A percentile compares a stretch with the other conserved stretches of the same genome.
Conservation (phyloP, 2,888 invertebrate species). For the Aelia acuminata region DNA sequence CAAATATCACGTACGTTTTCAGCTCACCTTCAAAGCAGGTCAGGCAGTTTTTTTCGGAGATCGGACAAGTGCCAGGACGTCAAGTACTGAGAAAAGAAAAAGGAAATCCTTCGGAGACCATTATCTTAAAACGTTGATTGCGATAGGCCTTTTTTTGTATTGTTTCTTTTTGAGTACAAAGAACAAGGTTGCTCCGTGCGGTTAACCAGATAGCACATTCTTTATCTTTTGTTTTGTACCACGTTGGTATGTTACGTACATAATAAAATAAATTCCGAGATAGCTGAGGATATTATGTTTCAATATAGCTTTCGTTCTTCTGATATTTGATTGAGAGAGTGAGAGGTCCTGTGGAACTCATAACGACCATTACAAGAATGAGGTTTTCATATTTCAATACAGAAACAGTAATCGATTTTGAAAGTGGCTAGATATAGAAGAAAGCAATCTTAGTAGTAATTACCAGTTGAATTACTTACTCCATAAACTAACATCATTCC, state of each 20-base stretch:
- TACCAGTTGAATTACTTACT: background rate
- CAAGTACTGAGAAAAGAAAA: no score
- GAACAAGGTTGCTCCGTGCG: background rate
- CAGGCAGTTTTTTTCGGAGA: background rate
- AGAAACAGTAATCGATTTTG: background rate
- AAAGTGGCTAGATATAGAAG: background rate
- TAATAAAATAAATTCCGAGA: background rate
- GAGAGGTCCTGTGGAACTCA: background rate
- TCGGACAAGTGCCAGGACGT: background rate
- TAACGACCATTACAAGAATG: background rate
- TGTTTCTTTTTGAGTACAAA: background rate
- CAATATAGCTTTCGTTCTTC: background rate
- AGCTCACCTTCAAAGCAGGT: background rate
- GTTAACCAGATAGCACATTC: constrained; percentile 10
- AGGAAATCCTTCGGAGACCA: constrained; percentile 32
- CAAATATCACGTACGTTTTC: background rate
- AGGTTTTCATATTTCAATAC: background rate
- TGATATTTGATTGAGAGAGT: background rate
- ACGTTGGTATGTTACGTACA: background rate
- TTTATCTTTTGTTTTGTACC: background rate
- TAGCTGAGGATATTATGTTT: background rate
- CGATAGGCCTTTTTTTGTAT: background rate
- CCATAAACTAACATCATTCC: no score
- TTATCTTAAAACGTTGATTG: constrained; percentile 35
- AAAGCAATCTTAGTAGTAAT: background rate